Evolutionary conservation across 1,140 invertebrate genomes (phyloP).

Genomic region (Mycetomoellerius zeteki): DNA sequence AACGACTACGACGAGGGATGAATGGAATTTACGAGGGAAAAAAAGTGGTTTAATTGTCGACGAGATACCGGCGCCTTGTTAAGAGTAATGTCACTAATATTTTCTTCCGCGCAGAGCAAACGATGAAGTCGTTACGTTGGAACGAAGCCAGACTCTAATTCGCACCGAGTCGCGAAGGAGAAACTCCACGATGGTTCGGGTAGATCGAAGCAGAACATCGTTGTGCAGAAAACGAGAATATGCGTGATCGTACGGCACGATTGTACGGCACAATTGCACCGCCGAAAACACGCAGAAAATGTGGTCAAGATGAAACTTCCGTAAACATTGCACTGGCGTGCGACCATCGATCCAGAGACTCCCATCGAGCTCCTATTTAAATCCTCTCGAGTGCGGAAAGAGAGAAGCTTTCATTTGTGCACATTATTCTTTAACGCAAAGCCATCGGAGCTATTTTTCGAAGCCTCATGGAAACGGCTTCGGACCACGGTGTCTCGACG

Average conservation of each 20-base stretch:
- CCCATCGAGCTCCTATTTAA: slow-evolving; percentile 33
- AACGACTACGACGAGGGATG: slow-evolving; percentile 44
- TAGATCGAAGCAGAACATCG: neutral
- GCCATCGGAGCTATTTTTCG: slow-evolving; percentile 37
- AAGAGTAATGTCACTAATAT: slow-evolving; percentile 75
- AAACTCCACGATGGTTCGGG: slow-evolving; percentile 40
- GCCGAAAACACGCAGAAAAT: slow-evolving; percentile 60
- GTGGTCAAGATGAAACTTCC: neutral
- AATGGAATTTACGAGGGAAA: slow-evolving; percentile 63
- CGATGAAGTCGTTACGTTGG: slow-evolving; percentile 77
- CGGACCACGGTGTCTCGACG: neutral
- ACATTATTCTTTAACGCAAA: slow-evolving; percentile 51
- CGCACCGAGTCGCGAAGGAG: slow-evolving; percentile 51
- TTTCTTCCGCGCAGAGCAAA: slow-evolving; percentile 70
- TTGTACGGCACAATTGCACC: neutral
- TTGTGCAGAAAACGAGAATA: slow-evolving; percentile 13
- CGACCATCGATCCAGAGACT: slow-evolving; percentile 33
- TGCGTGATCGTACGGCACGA: neutral
- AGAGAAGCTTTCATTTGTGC: slow-evolving; percentile 36
- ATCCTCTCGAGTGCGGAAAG: slow-evolving; percentile 1
- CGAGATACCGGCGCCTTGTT: slow-evolving; percentile 67
- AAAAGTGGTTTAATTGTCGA: slow-evolving; percentile 68
- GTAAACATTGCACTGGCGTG: slow-evolving; percentile 1
- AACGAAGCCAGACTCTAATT: slow-evolving; percentile 74
- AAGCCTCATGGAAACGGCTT: slow-evolving; percentile 36